Evolutionary conservation across 2,888 invertebrate species (phyloP).

Genomic region (Thumatha senex): DNA sequence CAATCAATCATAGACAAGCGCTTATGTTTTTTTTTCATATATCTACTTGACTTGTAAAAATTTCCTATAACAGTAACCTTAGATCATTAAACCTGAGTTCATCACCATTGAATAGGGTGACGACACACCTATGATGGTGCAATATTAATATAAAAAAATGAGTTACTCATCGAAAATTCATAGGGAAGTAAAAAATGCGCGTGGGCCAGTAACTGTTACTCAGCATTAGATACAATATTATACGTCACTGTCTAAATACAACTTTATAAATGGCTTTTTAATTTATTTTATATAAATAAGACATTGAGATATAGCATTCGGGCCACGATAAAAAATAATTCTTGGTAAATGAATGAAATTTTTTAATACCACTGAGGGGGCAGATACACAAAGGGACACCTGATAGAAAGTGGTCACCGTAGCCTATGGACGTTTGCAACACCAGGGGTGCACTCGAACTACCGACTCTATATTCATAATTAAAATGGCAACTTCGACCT

Average conservation of each 20-base stretch:
- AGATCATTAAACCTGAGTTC: conserved; percentile 45
- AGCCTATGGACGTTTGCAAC: too few relatives aligned
- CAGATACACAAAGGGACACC: too few relatives aligned
- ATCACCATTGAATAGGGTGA: conserved; percentile 29
- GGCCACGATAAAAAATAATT: too few relatives aligned
- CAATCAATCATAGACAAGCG: not conserved
- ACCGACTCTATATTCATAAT: too few relatives aligned
- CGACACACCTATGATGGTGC: conserved; percentile 40
- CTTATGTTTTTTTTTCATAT: not conserved
- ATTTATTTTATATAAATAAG: too few relatives aligned
- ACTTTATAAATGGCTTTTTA: conserved; percentile 47
- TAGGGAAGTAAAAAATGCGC: conserved; percentile 50
- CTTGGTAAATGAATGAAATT: too few relatives aligned
- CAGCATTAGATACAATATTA: conserved; percentile 44
- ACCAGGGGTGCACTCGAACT: too few relatives aligned
- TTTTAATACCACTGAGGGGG: too few relatives aligned
- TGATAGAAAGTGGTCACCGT: too few relatives aligned
- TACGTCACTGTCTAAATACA: conserved; percentile 43
- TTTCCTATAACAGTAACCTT: conserved; percentile 27
- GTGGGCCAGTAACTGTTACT: conserved; percentile 61
- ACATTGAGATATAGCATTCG: too few relatives aligned
- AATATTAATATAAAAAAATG: conserved; percentile 49
- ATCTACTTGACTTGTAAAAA: not conserved
- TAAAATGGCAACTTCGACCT: too few relatives aligned
- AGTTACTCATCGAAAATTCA: conserved; percentile 58